These are phyloP conservation scores for Lepisosteus oculatus DNA, from an alignment of 2,113 vertebrate genomes.

Conservation along the genomic window DNA sequence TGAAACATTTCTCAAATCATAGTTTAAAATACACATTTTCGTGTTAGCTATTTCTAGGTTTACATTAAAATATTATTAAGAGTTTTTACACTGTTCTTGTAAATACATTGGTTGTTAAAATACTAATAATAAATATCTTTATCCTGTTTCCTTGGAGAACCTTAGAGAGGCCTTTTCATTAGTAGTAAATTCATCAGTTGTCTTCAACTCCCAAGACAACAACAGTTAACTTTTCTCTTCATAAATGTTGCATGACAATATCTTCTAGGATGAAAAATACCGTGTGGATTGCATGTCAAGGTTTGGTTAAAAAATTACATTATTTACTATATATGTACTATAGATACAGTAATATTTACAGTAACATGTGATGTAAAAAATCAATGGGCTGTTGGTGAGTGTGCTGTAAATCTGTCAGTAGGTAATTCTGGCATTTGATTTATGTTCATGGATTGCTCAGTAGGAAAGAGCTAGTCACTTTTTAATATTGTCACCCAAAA, in stretches of 20 bases:
- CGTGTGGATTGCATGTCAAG: too few species aligned
- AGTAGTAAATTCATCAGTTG: slow-evolving; percentile 52
- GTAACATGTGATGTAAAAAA: slow-evolving; percentile 1
- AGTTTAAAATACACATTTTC: too few species aligned
- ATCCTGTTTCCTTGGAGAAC: slow-evolving; percentile 5
- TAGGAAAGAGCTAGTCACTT: background rate
- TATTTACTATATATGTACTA: too few species aligned
- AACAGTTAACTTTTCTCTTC: slow-evolving; percentile 57
- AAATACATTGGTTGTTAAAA: too few species aligned
- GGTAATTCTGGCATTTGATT: slow-evolving; percentile 26
- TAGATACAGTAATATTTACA: too few species aligned
- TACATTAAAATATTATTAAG: too few species aligned
- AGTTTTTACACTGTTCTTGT: too few species aligned
- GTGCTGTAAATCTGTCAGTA: background rate
- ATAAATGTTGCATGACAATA: slow-evolving; percentile 56
- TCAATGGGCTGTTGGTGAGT: slow-evolving; percentile 9
- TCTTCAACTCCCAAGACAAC: slow-evolving; percentile 42
- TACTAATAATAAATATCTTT: too few species aligned
- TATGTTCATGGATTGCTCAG: slow-evolving; percentile 42
- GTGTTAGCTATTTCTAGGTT: too few species aligned
- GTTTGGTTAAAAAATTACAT: too few species aligned
- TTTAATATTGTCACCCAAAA: too few species aligned
- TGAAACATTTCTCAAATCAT: too few species aligned
- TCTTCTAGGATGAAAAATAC: background rate
- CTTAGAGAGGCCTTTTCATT: background rate